Percentiles rank a stretch among this genome's conserved stretches.
Conservation (phyloP, 2,797 vertebrate species). For the Gorsachius magnificus region DNA sequence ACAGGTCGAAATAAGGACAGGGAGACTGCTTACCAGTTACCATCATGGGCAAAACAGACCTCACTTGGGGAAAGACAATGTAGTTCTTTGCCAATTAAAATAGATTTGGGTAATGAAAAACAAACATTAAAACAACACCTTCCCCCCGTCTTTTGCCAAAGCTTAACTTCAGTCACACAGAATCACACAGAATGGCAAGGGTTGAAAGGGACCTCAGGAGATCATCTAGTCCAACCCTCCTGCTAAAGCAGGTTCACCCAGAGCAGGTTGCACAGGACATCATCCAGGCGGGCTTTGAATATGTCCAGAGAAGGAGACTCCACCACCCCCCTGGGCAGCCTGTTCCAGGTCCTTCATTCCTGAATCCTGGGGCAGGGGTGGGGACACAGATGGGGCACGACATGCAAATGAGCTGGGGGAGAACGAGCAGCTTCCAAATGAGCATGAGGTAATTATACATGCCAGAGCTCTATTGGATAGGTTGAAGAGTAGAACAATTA, state of each 20-base stretch:
- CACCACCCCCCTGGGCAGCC: too few species aligned
- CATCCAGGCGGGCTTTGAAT: too few species aligned
- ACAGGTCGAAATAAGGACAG: too few species aligned
- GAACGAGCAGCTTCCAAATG: not conserved
- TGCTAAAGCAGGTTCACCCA: too few species aligned
- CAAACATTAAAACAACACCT: not conserved
- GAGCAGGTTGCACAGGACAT: too few species aligned
- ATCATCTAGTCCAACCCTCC: too few species aligned
- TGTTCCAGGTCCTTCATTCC: not conserved
- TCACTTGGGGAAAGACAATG: not conserved
- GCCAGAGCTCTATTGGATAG: not conserved
- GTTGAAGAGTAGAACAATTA: not conserved
- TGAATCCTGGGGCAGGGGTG: not conserved
- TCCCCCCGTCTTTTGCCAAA: not conserved
- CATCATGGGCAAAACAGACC: not conserved
- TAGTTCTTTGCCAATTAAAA: not conserved
- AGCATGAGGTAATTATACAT: not conserved
- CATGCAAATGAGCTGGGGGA: not conserved
- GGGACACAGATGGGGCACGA: not conserved
- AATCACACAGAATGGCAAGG: too few species aligned
- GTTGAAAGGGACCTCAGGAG: too few species aligned
- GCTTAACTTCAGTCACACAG: not conserved
- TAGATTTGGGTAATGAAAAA: not conserved
- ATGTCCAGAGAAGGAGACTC: too few species aligned
- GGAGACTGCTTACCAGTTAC: not conserved